Evolutionary conservation across 2,113 vertebrate genomes (phyloP).

Genomic region (Platysternon megacephalum): DNA sequence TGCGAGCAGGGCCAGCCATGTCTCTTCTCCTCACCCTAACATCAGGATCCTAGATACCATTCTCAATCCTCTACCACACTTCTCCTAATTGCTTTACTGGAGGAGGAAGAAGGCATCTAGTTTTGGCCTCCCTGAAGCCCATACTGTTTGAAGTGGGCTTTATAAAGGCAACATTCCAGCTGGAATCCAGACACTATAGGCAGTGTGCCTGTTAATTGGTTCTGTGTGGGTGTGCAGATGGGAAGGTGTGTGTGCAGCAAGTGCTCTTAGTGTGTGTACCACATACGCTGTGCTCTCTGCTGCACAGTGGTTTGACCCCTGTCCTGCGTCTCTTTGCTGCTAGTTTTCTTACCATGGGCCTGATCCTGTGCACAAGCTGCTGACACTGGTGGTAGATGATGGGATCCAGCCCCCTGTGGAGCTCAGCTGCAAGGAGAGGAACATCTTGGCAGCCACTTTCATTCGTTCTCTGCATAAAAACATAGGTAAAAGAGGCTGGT

Average conservation of each 20-base stretch:
- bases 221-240: constrained; percentile 14
- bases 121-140: not conserved
- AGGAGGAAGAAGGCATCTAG: not conserved
- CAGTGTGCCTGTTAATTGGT: constrained; percentile 11
- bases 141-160: not conserved
- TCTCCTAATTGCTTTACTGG: not conserved
- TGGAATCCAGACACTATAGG: constrained; percentile 4
- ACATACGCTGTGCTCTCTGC: constrained; percentile 2
- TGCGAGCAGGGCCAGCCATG: not conserved
- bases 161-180: not conserved
- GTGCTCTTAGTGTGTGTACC: not conserved
- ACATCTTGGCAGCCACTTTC: constrained; percentile 98
- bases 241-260: not conserved
- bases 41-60: not conserved
- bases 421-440: constrained; percentile 98
- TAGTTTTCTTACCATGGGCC: constrained; percentile 97
- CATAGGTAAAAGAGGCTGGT: constrained; percentile 85
- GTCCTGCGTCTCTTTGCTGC: constrained; percentile 61
- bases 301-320: constrained; percentile 50
- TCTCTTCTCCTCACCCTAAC: not conserved
- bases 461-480: constrained; percentile 98
- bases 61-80: not conserved
- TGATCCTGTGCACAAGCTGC: constrained; percentile 94
- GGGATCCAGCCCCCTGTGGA: constrained; percentile 98
- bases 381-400: constrained; percentile 96